A percentile compares a stretch with the other conserved stretches of the same genome.
phyloP scores from a whole-genome alignment of 2,888 invertebrate genomes.

The Drosophila stalkeri region DNA sequence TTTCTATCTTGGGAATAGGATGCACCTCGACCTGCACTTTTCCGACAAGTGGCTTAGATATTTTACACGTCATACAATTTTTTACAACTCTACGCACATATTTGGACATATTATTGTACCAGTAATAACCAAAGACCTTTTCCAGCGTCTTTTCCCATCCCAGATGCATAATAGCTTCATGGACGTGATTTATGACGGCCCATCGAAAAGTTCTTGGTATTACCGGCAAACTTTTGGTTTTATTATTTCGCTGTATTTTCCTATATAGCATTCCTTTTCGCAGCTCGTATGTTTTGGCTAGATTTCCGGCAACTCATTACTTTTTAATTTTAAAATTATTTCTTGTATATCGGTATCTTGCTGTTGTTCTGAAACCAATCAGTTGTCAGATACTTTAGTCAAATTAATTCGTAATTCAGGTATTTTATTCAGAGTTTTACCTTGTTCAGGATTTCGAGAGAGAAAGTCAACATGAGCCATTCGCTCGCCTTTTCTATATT shows the following conservation, averaged over 20 bases:
- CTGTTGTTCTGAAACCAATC: background rate
- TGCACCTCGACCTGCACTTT: background rate
- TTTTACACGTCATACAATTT: too few species aligned
- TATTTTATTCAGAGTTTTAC: too few species aligned
- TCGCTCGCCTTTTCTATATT: background rate
- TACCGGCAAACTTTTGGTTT: background rate
- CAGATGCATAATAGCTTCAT: background rate
- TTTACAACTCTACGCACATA: too few species aligned
- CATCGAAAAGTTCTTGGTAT: background rate
- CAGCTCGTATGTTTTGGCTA: background rate
- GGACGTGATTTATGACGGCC: background rate
- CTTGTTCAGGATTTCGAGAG: background rate
- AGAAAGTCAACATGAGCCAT: background rate
- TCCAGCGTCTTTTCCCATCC: background rate
- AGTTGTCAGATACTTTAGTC: too few species aligned
- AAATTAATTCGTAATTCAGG: too few species aligned
- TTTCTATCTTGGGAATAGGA: background rate
- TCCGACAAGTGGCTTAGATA: background rate
- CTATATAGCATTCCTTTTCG: background rate
- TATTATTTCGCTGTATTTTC: background rate
- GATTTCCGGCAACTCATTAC: background rate
- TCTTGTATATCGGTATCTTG: background rate
- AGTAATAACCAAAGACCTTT: background rate
- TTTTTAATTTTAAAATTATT: background rate
- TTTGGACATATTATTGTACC: too few species aligned